Evolutionary conservation across 2,888 invertebrate species (phyloP), one percentile per base, ranked within the genome.

Genomic region (Agrochola circellaris): DNA sequence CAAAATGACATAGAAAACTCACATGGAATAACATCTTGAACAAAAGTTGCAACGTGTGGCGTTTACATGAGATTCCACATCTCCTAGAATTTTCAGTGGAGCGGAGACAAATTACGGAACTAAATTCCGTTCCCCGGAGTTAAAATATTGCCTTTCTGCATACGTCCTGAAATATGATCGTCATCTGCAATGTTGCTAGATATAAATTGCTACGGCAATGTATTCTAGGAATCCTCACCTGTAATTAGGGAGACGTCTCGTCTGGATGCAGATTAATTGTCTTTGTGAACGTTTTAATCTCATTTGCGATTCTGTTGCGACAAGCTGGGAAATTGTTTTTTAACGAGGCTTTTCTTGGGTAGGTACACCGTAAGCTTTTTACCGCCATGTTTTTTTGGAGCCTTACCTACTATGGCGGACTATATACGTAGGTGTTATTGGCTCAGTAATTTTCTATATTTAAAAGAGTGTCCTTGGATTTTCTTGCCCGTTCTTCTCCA

Each of bases 51-150:
- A 68, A 73, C 81, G 71, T 71, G 75, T 81, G 73, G 58, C 81
- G 73, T 60, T 79, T 71, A 84, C 79, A 75, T 62, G 83, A 82
- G 75, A 87, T 89, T 77, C 82, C 87, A 79, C 83, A 86, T 90
- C 88, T 90, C 86, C 88, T 83, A 82, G 77, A 76, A 89, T 89
- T 88, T 84, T 80, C 76, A 66, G 70, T 83, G 71, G 79, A 88
- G 88, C 88, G 68, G 77, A 87, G 90, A 91, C 89, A 91, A 92
- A 92, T 92, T 92, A 91, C 88, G 86, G 88, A 90, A 90, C 89
- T 87, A 87, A 88, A 91, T 91, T 91, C 91, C 88, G 82, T 77
- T 75, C 68, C 75, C 79, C 78, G 68, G 77, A 82, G 84, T 87
- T 89, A 84, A 92, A 90, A 91, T 91, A 91, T 91, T 81, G 82